These are phyloP conservation scores for Latrodectus elegans DNA, from an alignment of 2,888 invertebrate species.

Conservation along the genomic window DNA sequence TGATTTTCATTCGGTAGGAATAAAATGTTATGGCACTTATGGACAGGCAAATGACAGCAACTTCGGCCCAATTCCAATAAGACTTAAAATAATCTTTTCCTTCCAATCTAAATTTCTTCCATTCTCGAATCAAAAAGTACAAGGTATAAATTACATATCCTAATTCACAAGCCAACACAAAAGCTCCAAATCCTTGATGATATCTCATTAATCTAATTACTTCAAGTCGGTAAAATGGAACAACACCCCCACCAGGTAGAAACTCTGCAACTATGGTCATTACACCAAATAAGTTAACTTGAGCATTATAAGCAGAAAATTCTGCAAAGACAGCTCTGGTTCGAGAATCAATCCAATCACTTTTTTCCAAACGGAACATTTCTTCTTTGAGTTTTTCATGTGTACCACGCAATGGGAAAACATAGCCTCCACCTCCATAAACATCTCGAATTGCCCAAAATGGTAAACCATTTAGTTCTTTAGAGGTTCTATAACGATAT, in stretches of 20 bases:
- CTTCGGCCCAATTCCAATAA: constrained; percentile 76
- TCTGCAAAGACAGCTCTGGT: constrained; percentile 78
- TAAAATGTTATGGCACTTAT: constrained; percentile 76
- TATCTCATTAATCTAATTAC: constrained; percentile 73
- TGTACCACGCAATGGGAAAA: constrained; percentile 73
- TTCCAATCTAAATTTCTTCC: constrained; percentile 73
- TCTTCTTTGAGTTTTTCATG: constrained; percentile 72
- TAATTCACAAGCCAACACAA: constrained; percentile 76
- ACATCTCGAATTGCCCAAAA: constrained; percentile 75
- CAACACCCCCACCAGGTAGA: constrained; percentile 72
- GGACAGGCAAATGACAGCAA: constrained; percentile 74
- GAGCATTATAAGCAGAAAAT: constrained; percentile 77
- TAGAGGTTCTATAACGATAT: constrained; percentile 74
- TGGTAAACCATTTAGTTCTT: constrained; percentile 75
- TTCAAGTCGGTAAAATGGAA: constrained; percentile 72
- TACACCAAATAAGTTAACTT: constrained; percentile 74
- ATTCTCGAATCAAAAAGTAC: constrained; percentile 75
- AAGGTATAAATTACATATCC: constrained; percentile 75
- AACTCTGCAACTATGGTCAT: constrained; percentile 72
- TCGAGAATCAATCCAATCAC: constrained; percentile 76
- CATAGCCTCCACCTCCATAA: constrained; percentile 77
- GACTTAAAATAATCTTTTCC: constrained; percentile 74
- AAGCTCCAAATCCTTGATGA: constrained; percentile 75
- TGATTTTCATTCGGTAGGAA: constrained; percentile 74
- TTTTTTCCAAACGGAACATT: constrained; percentile 74